Conservation (phyloP, 2,797 vertebrate species). For the Orestias chungarensis region DNA sequence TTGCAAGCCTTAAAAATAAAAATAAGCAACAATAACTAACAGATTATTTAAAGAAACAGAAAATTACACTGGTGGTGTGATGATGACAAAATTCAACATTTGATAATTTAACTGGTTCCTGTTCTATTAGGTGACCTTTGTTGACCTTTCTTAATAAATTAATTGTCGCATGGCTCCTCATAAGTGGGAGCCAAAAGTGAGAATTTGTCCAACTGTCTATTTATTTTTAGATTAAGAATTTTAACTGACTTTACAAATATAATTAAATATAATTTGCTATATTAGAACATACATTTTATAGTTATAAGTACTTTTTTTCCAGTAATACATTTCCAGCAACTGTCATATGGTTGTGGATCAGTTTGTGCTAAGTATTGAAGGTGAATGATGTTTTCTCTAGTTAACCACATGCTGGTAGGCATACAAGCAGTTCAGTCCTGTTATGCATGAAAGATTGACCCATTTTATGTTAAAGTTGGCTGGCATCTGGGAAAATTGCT, state of each 20-base stretch:
- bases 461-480: not conserved
- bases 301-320: not conserved
- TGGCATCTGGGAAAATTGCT: not conserved
- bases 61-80: not conserved
- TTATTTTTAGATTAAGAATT: not conserved
- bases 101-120: not conserved
- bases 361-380: not conserved
- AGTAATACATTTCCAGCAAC: not conserved
- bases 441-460: not conserved
- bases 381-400: not conserved
- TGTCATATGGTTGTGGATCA: not conserved
- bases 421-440: not conserved
- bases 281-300: not conserved
- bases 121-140: not conserved
- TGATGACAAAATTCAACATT: not conserved
- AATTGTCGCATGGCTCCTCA: not conserved
- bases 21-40: not conserved
- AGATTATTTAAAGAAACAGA: not conserved
- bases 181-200: not conserved
- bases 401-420: too few species aligned
- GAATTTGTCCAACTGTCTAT: not conserved
- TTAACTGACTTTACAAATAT: not conserved
- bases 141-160: not conserved
- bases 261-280: not conserved
- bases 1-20: not conserved